Evolutionary conservation across 2,797 vertebrate genomes (phyloP).

Genomic region (Valencia hispanica): DNA sequence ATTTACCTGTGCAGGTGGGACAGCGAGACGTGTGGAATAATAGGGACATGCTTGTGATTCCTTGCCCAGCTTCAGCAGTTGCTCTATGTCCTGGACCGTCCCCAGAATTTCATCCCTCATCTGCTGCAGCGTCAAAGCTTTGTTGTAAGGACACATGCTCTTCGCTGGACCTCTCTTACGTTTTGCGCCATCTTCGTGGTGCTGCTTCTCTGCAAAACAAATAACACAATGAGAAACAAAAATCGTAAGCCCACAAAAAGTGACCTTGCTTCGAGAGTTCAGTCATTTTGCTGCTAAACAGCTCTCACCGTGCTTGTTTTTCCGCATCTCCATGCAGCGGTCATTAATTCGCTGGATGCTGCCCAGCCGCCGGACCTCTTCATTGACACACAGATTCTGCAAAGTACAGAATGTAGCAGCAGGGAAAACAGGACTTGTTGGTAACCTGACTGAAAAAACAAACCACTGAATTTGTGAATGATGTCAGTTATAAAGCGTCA

Average conservation of each 20-base stretch:
- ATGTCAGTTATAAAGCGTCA: neutral
- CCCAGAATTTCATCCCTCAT: constrained; percentile 89
- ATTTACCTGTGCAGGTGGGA: constrained; percentile 91
- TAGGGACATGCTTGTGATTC: constrained; percentile 89
- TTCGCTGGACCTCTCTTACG: constrained; percentile 74
- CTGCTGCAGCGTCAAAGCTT: constrained; percentile 84
- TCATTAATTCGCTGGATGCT: constrained; percentile 92
- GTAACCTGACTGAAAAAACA: neutral
- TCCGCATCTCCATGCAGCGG: constrained; percentile 95
- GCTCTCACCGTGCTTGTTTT: constrained; percentile 87
- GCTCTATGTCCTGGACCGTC: constrained; percentile 91
- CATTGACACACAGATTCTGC: constrained; percentile 93
- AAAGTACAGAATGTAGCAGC: constrained; percentile 8
- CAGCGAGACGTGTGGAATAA: constrained; percentile 87
- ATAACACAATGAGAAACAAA: constrained; percentile 4
- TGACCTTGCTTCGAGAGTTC: neutral
- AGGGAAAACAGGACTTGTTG: neutral
- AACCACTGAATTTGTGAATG: neutral
- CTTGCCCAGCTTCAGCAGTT: constrained; percentile 87
- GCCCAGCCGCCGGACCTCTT: constrained; percentile 86
- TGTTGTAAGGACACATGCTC: constrained; percentile 83
- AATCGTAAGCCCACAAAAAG: neutral
- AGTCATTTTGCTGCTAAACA: neutral
- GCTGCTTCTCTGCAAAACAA: constrained; percentile 63
- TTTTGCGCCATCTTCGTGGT: constrained; percentile 74